Base-by-base conservation (phyloP, 2,888 invertebrate species). In the Dastarcus helophoroides region DNA sequence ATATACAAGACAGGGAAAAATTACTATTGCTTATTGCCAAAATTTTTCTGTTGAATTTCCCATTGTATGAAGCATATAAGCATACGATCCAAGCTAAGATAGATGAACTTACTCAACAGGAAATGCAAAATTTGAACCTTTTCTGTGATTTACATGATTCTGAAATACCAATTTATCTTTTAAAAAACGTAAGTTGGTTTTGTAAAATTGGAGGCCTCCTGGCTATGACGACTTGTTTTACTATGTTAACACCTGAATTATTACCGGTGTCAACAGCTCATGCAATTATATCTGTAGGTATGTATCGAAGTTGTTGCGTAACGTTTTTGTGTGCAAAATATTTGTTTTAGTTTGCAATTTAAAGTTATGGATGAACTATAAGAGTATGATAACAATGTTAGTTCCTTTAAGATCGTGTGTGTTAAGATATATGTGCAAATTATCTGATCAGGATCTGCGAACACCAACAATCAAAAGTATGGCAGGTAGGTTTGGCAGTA, bases 131-230 rank as follows among this genome's bases (percentile, higher is more conserved):
- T 47, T 63, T 83, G 41, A 79, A 79, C 58, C 72, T 79, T 39
- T 88, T 79, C 56, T 91, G 91, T 65, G 91, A 93, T 65, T 69
- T 91, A 28, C 83, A 91, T 64, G 93, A 94, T 62, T 83, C 88
- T 32, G 93, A 93, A 62, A 83, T 91, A 53, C 89, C 91, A 14
- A 80, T 89, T 35, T 86, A 85, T 58, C 68, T 93, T 40, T 68
- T 93, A 36, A 74, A 89, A 33, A 91, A 93, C 64, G 90, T 93
- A n/a, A 84, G 84, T 47, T 71, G 88, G 51, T 93, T 93, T 64
- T 91, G 91, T 62, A 89, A 90, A 58, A 74, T 80, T 41, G 88
- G 88, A 36, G 93, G 91, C 14, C 77, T 93, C 36, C 76, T 81
- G 53, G 79, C 86, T 17, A 84, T 93, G 76, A 80, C 82, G 15